Evolutionary conservation across 2,797 vertebrate species (phyloP).

Genomic region (Clarias platycephalus): DNA sequence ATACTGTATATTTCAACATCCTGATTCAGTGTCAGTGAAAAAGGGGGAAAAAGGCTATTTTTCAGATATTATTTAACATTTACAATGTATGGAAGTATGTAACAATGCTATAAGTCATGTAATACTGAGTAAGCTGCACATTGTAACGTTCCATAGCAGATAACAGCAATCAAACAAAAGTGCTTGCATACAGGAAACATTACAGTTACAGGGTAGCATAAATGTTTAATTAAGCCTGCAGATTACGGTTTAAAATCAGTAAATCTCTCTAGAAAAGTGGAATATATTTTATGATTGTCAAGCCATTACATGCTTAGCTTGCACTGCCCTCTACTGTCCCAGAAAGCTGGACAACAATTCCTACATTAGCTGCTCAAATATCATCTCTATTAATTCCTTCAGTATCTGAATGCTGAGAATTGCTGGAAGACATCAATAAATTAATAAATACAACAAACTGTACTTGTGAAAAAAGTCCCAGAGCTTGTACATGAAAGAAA

Average conservation of each 20-base stretch:
- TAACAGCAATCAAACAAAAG: neutral
- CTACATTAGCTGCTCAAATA: neutral
- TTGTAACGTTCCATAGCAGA: constrained; percentile 3
- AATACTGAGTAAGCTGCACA: neutral
- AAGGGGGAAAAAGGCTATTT: constrained; percentile 2
- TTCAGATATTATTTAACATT: constrained; percentile 17
- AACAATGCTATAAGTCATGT: neutral
- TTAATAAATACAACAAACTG: constrained; percentile 59
- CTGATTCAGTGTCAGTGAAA: constrained; percentile 15
- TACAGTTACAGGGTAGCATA: constrained; percentile 2
- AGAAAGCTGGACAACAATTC: constrained; percentile 12
- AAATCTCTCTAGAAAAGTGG: constrained; percentile 20
- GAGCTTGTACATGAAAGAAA: constrained; percentile 16
- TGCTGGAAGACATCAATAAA: constrained; percentile 57
- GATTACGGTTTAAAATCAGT: constrained; percentile 38
- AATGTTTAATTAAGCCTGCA: constrained; percentile 36
- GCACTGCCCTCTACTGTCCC: constrained; percentile 60
- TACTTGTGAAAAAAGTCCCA: constrained; percentile 32
- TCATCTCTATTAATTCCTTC: neutral
- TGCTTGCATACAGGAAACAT: neutral
- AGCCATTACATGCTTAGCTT: constrained; percentile 30
- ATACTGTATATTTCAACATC: constrained; percentile 35
- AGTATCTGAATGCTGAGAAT: constrained; percentile 18
- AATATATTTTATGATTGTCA: constrained; percentile 43
- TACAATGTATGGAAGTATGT: neutral